Conservation (phyloP, 2,113 vertebrate genomes). For the Passer montanus region DNA sequence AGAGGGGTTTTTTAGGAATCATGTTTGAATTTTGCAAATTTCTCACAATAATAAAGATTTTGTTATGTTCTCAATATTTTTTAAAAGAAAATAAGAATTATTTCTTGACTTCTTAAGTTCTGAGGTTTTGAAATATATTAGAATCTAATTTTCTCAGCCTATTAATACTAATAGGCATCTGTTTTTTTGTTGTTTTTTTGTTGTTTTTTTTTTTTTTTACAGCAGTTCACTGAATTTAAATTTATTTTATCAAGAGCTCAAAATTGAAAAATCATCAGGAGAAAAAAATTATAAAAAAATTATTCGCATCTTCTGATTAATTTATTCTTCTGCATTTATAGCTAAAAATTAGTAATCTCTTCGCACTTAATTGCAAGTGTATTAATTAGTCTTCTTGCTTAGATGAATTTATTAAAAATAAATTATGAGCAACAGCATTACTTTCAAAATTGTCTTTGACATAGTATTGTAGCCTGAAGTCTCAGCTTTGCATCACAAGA, state of each 20-base stretch:
- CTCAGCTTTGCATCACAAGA: neutral
- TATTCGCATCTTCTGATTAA: neutral
- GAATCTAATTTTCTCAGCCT: neutral
- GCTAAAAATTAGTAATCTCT: neutral
- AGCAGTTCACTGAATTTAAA: neutral
- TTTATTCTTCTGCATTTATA: neutral
- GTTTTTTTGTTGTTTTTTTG: too few relatives aligned
- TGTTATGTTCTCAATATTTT: neutral
- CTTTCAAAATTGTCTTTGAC: neutral
- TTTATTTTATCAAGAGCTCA: neutral
- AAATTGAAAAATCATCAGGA: neutral
- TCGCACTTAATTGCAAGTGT: neutral
- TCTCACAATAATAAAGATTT: neutral
- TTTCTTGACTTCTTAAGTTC: neutral
- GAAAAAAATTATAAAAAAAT: neutral
- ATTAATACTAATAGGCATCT: neutral
- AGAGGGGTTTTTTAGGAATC: fast-evolving
- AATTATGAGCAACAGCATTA: neutral
- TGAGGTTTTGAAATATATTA: neutral
- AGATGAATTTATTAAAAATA: neutral
- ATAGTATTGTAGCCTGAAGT: neutral
- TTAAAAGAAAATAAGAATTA: neutral
- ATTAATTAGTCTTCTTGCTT: neutral
- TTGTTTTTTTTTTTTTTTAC: neutral
- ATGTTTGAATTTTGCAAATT: neutral